A percentile compares a stretch with the other conserved stretches of the same genome.
Evolutionary conservation across 2,113 vertebrate species (phyloP).

Genomic region (Ctenomys sociabilis): DNA sequence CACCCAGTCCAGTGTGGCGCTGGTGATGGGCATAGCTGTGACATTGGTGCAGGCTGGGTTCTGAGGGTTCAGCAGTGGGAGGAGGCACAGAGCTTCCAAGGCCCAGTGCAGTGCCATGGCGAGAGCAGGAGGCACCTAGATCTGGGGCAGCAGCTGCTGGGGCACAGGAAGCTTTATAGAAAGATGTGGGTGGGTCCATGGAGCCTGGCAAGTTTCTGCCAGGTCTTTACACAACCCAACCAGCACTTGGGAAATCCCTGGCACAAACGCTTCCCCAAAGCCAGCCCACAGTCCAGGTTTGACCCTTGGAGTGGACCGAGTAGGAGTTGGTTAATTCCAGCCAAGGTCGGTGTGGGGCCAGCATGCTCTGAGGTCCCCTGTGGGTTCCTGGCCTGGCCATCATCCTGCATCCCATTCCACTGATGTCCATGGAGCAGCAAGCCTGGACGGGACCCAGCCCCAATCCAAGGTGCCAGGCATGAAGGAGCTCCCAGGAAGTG

Average conservation of each 20-base stretch:
- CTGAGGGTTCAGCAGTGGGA: slow-evolving; percentile 42
- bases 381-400: no score
- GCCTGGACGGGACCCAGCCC: neutral
- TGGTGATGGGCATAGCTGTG: neutral
- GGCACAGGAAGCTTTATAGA: neutral
- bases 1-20: slow-evolving; percentile 53
- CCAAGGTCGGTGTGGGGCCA: neutral
- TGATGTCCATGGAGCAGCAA: neutral
- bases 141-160: neutral
- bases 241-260: neutral
- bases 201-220: neutral
- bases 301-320: no score
- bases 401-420: neutral
- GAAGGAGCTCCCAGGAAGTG: neutral
- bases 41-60: neutral
- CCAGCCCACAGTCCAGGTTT: neutral
- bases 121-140: accelerated
- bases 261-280: neutral
- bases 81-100: slow-evolving; percentile 45
- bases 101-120: slow-evolving; percentile 33
- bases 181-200: neutral
- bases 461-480: neutral
- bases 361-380: no score
- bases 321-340: neutral
- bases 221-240: neutral